Evolutionary conservation across 2,113 vertebrate genomes (phyloP).

Genomic region (Pipa parva): DNA sequence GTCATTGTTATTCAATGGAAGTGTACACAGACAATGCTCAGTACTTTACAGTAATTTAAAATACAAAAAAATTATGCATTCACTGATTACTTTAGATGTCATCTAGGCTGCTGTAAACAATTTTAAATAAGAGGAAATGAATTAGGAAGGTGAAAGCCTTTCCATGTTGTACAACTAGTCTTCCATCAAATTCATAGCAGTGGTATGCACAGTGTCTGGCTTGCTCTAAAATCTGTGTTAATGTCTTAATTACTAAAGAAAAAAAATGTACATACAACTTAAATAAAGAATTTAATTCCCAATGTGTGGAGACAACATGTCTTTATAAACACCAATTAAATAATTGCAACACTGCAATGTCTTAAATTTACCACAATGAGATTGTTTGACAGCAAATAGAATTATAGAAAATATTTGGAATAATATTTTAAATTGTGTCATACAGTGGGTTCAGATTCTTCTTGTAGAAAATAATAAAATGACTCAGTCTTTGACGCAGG

Average conservation of each 20-base stretch:
- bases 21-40: not conserved
- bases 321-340: too few relatives aligned
- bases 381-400: too few relatives aligned
- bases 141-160: constrained; percentile 53
- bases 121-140: constrained; percentile 66
- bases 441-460: too few relatives aligned
- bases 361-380: too few relatives aligned
- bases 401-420: too few relatives aligned
- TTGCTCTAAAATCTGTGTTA: constrained; percentile 3
- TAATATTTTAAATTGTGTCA: too few relatives aligned
- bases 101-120: constrained; percentile 59
- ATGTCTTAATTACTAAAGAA: constrained; percentile 21
- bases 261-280: not conserved
- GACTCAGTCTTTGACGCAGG: too few relatives aligned
- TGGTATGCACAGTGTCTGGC: constrained; percentile 45
- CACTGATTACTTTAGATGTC: constrained; percentile 59
- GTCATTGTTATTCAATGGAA: too few relatives aligned
- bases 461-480: too few relatives aligned
- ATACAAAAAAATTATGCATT: constrained; percentile 51
- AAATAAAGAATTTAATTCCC: too few relatives aligned
- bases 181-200: constrained; percentile 48
- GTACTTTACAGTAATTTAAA: not conserved
- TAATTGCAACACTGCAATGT: too few relatives aligned
- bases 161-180: constrained; percentile 45
- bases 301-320: too few relatives aligned